Base-by-base conservation (phyloP, 2,113 vertebrate genomes). In the Haemorhous mexicanus region DNA sequence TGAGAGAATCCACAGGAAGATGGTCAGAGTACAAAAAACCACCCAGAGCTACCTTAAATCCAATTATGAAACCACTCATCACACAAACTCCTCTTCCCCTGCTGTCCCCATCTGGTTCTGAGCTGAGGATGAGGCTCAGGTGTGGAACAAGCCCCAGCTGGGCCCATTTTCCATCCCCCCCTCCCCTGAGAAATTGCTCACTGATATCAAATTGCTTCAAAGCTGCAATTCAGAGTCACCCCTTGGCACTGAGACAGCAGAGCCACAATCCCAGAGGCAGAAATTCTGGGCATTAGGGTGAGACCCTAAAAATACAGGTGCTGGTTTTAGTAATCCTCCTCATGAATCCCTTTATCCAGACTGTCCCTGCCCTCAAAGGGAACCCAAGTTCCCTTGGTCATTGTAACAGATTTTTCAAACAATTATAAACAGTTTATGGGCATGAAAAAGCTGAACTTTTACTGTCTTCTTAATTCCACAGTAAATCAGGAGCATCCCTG, bases 131-230 rank as follows among this genome's bases (percentile, higher is more conserved):
- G 1, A 61, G 28, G 47, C 28, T 69, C 73, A 81, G 49, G 68
- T 12, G 47, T 17, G 52, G 10, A 19, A 41, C 43, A 75, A 63
- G 11, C 9, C 41, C 43, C 72, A 83, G 32, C 62, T 46, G 47
- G 27, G n/a, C 6, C 15, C 3, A 1, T 28, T 80, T 69, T 4
- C 30, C 35, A 33, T 10, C 33, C n/a, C n/a, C 37, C n/a, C 5
- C 46, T n/a, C 19, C 39, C 44, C 3, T 0, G 17, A 86, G 26
- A 11, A 75, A 50, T 10, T 26, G 8, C 16, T 50, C 37, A 6
- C 0, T 0, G 53, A 30, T 52, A 10, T 7, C 58, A n/a, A 15
- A 50, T 7, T 16, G 2, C 16, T 28, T 28, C 53, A 52, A 33
- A 78, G 11, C 7, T 30, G 20, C 50, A n/a, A 22, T 15, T 46